Percentiles rank a stretch among this genome's conserved stretches.
phyloP scores from a whole-genome alignment of 2,888 invertebrate species.

The Nomada lathburiana region DNA sequence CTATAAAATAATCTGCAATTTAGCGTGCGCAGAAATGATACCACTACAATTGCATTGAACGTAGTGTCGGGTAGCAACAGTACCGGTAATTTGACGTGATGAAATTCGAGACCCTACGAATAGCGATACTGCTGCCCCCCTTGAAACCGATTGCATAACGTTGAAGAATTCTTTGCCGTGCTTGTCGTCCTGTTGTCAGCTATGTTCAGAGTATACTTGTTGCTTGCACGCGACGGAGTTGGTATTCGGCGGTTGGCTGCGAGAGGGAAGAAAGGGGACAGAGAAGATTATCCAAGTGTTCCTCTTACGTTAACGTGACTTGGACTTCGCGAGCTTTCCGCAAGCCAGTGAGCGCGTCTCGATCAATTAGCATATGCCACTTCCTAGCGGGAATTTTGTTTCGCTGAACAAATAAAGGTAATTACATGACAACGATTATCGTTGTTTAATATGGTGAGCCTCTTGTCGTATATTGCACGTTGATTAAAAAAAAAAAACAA shows the following conservation, averaged over 20 bases:
- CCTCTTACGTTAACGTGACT: slow-evolving; percentile 49
- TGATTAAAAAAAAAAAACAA: slow-evolving; percentile 11
- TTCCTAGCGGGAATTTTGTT: slow-evolving; percentile 65
- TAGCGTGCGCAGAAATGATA: too few species aligned
- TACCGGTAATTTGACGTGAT: not conserved
- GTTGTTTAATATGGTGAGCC: slow-evolving; percentile 1
- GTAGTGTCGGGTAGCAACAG: not conserved
- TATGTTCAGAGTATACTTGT: slow-evolving; percentile 68
- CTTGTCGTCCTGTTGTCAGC: slow-evolving; percentile 37
- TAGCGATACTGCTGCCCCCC: not conserved
- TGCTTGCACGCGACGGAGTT: slow-evolving; percentile 60
- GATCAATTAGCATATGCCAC: slow-evolving; percentile 65
- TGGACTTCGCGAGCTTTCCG: slow-evolving; percentile 62
- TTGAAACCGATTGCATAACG: not conserved
- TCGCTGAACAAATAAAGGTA: slow-evolving; percentile 55
- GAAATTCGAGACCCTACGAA: slow-evolving; percentile 2
- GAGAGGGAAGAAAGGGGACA: slow-evolving; percentile 47
- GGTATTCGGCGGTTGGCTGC: slow-evolving; percentile 36
- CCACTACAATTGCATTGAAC: too few species aligned
- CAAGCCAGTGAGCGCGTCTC: slow-evolving; percentile 64
- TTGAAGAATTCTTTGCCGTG: slow-evolving; percentile 7
- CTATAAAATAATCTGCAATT: too few species aligned
- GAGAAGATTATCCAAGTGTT: slow-evolving; percentile 48
- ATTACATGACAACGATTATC: slow-evolving; percentile 34
- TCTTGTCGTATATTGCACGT: slow-evolving; percentile 11